Conservation (phyloP, 2,888 invertebrate genomes). For the Criorhina ranunculi region DNA sequence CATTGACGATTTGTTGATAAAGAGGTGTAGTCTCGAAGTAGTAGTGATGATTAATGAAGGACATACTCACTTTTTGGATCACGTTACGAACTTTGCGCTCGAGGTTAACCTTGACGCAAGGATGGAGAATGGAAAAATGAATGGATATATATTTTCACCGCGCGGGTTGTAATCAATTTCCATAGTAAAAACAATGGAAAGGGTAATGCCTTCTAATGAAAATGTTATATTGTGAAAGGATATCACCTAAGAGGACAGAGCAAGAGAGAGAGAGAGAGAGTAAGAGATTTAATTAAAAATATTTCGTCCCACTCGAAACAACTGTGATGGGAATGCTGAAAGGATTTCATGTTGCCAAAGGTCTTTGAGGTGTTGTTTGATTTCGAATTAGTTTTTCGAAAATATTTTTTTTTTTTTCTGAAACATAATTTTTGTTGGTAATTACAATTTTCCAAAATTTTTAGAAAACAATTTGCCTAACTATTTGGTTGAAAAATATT, state of each 20-base stretch:
- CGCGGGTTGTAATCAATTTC: constrained; percentile 37
- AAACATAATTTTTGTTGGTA: not conserved
- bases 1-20: constrained; percentile 34
- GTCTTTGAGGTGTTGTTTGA: constrained; percentile 34
- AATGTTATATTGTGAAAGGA: constrained; percentile 35
- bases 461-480: not conserved
- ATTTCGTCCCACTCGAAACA: constrained; percentile 23
- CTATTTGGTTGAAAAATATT: no score
- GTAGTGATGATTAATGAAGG: constrained; percentile 45
- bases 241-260: constrained; percentile 18
- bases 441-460: not conserved
- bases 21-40: not conserved
- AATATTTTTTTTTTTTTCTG: constrained; percentile 3
- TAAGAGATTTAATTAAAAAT: constrained; percentile 63
- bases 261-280: no score
- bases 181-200: not conserved
- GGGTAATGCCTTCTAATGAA: constrained; percentile 37
- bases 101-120: not conserved
- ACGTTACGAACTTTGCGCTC: constrained; percentile 10
- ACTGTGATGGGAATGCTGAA: constrained; percentile 11
- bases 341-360: constrained; percentile 1
- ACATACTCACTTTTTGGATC: not conserved
- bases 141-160: not conserved
- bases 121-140: not conserved
- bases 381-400: constrained; percentile 19